Percentiles rank a stretch among this genome's conserved stretches.
phyloP scores from a whole-genome alignment of 2,797 vertebrate genomes.

The Lophotriccus pileatus region DNA sequence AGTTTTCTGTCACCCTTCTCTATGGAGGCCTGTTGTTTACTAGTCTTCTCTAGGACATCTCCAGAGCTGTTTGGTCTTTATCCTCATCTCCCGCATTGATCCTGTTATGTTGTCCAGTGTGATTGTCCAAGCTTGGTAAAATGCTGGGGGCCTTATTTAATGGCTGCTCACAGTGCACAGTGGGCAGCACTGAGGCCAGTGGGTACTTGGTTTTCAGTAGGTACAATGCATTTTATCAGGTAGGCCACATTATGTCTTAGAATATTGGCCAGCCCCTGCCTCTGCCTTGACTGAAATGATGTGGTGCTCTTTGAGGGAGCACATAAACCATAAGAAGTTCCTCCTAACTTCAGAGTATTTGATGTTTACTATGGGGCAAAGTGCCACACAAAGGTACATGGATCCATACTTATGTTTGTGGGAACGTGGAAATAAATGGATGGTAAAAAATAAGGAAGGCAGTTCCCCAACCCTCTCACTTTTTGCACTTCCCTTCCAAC shows the following conservation, averaged over 20 bases:
- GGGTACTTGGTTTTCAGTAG: background rate
- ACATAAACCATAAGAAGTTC: background rate
- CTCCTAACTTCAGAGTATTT: background rate
- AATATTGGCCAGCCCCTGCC: background rate
- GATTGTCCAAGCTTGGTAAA: background rate
- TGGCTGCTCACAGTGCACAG: background rate
- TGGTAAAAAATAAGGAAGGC: background rate
- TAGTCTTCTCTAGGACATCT: background rate
- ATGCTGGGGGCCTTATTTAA: background rate
- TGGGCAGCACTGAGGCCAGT: background rate
- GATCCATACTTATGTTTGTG: background rate
- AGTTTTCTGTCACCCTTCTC: constrained; percentile 8
- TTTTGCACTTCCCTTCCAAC: background rate
- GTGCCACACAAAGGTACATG: background rate
- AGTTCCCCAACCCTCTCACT: background rate
- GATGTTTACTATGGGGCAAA: background rate
- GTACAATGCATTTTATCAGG: background rate
- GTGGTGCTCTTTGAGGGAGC: background rate
- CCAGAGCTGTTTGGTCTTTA: background rate
- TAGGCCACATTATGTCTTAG: background rate
- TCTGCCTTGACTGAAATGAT: background rate
- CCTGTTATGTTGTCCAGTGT: background rate
- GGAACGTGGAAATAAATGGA: background rate
- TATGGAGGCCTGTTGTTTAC: constrained; percentile 1
- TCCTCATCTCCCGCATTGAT: background rate